A percentile compares a stretch with the other conserved stretches of the same genome.
Evolutionary conservation across 2,888 invertebrate species (phyloP).

Genomic region (Plebejus melissa): DNA sequence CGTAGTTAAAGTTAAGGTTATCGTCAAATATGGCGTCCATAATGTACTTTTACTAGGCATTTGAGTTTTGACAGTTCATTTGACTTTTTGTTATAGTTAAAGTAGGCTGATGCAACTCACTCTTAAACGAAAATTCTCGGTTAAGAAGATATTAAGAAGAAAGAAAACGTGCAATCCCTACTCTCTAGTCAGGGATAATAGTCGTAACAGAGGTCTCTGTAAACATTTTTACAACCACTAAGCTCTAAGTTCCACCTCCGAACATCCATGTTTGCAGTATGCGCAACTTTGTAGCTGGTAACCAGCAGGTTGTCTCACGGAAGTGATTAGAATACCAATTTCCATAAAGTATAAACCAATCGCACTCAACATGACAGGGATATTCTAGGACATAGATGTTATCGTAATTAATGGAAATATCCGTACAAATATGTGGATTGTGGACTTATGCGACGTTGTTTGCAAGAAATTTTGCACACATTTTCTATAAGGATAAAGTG

Average conservation of each 20-base stretch:
- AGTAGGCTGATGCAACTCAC: no score
- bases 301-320: background rate
- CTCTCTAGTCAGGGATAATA: no score
- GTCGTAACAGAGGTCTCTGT: no score
- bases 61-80: no score
- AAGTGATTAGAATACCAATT: conserved; percentile 15
- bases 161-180: no score
- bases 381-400: background rate
- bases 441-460: conserved; percentile 1
- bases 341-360: background rate
- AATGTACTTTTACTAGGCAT: no score
- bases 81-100: no score
- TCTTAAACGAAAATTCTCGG: no score
- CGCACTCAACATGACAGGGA: background rate
- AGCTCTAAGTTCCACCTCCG: background rate
- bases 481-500: background rate
- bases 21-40: no score
- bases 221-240: background rate
- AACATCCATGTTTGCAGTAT: background rate
- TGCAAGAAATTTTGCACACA: background rate
- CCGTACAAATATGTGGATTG: background rate
- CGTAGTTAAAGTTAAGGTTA: no score
- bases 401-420: conserved; percentile 3
- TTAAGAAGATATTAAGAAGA: no score
- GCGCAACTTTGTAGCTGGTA: background rate